Evolutionary conservation across 2,797 vertebrate species (phyloP).

Genomic region (Octomys mimax): DNA sequence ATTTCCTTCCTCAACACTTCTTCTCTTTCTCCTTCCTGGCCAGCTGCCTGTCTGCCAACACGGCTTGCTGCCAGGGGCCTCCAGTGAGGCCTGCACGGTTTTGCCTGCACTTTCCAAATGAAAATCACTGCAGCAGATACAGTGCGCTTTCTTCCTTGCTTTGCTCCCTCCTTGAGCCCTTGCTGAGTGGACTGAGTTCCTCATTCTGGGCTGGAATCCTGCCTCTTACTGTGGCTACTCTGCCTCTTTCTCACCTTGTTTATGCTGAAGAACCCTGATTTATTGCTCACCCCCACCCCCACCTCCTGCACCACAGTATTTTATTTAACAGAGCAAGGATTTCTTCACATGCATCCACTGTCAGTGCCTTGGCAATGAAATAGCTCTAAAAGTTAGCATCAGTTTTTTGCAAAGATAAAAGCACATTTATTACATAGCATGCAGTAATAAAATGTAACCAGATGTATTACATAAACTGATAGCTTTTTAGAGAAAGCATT

Average conservation of each 20-base stretch:
- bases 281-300: neutral
- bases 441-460: constrained; percentile 92
- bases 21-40: constrained; percentile 42
- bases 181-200: accelerated
- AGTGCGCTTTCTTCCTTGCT: neutral
- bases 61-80: accelerated
- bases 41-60: neutral
- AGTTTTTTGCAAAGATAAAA: constrained; percentile 97
- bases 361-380: constrained; percentile 88
- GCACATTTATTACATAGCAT: constrained; percentile 93
- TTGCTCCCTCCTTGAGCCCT: accelerated
- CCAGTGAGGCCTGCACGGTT: accelerated
- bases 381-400: constrained; percentile 93
- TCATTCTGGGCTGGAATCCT: accelerated
- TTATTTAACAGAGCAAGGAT: constrained; percentile 89
- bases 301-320: constrained; percentile 73
- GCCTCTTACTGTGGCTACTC: neutral
- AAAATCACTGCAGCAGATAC: neutral
- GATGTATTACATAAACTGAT: constrained; percentile 94
- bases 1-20: constrained; percentile 52
- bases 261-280: neutral
- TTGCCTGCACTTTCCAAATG: neutral
- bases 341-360: constrained; percentile 86
- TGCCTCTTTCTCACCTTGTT: neutral
- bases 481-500: constrained; percentile 92